Evolutionary conservation across 2,888 invertebrate genomes (phyloP), one percentile per base, ranked within the genome.

Genomic region (Cerastoderma edule): DNA sequence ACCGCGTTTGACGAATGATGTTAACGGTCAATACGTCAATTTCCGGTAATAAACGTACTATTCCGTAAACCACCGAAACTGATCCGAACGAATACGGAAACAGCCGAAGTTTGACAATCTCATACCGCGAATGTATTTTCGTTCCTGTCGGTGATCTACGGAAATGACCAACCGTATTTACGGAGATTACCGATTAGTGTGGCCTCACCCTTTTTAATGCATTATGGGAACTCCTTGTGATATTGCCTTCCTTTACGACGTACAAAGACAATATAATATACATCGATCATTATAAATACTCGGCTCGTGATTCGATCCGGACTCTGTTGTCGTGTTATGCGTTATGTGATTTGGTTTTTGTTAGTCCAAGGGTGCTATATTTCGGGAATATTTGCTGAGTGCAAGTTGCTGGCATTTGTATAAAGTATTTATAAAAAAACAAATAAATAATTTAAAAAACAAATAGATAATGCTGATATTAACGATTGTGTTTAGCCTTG

Each of bases 181-280:
- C 56, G 56, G 56, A 56, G 32, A 56, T 56, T 5, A 32, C 28
- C 56, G 56, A 56, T 32, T 10, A 56, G n/a, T n/a, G n/a, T n/a
- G n/a, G n/a, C n/a, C n/a, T n/a, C n/a, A n/a, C n/a, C n/a, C n/a
- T n/a, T n/a, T n/a, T n/a, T n/a, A n/a, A n/a, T n/a, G n/a, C n/a
- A n/a, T n/a, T n/a, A n/a, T n/a, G n/a, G n/a, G n/a, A n/a, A n/a
- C n/a, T n/a, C n/a, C n/a, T n/a, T n/a, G n/a, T n/a, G n/a, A n/a
- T n/a, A n/a, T n/a, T n/a, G n/a, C n/a, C n/a, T n/a, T n/a, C n/a
- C n/a, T n/a, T n/a, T n/a, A n/a, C 30, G 5, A 32, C 1, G 28
- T 32, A 24, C 32, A 56, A n/a, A 8, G 56, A 32, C 30, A 56
- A n/a, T 32, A 32, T 56, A 19, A 56, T 28, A n/a, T 27, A 30